These are phyloP conservation scores for Drusus annulatus DNA, from an alignment of 1,140 invertebrate species.

Conservation along the genomic window DNA sequence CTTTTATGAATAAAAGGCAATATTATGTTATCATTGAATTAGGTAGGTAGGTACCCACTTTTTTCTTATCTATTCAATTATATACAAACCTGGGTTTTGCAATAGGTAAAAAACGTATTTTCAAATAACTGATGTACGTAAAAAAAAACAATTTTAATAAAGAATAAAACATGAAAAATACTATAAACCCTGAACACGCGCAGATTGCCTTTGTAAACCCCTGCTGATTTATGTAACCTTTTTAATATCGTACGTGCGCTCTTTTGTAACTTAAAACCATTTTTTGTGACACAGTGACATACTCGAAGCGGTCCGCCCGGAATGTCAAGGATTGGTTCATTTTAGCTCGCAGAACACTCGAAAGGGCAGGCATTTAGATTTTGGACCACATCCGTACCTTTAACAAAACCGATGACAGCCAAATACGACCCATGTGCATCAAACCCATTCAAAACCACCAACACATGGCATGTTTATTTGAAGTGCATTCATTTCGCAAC, in stretches of 20 bases:
- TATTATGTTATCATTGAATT: no score
- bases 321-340: constrained; percentile 32
- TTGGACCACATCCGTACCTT: not conserved
- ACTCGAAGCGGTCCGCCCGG: constrained; percentile 1
- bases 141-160: no score
- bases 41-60: no score
- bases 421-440: not conserved
- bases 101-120: no score
- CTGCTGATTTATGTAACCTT: constrained; percentile 37
- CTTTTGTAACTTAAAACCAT: constrained; percentile 8
- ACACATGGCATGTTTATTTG: not conserved
- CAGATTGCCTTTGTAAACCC: constrained; percentile 8
- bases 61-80: no score
- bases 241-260: constrained; percentile 31
- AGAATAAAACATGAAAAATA: not conserved
- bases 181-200: constrained; percentile 36
- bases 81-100: no score
- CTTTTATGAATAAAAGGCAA: no score
- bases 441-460: not conserved
- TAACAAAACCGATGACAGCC: not conserved
- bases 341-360: not conserved
- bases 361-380: constrained; percentile 3
- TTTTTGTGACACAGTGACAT: constrained; percentile 41
- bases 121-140: no score
- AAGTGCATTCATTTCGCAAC: not conserved